Percentiles rank a stretch among this genome's conserved stretches.
These are phyloP conservation scores for Whitmania pigra DNA, from an alignment of 1,140 invertebrate species.

Conservation along the genomic window DNA sequence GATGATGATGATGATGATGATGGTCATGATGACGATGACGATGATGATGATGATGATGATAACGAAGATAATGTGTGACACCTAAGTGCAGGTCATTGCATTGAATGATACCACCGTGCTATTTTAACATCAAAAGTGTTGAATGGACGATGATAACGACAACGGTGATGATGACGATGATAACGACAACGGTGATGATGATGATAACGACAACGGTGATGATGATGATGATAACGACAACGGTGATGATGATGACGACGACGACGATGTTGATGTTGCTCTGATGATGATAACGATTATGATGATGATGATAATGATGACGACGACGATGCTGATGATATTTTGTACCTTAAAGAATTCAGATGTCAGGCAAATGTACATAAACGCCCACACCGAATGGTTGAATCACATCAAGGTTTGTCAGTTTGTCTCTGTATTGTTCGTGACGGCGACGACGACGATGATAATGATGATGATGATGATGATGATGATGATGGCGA, in stretches of 20 bases:
- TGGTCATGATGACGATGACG: neutral
- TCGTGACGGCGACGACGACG: neutral
- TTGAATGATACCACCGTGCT: too few species aligned
- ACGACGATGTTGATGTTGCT: neutral
- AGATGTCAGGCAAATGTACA: slow-evolving; percentile 17
- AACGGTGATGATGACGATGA: neutral
- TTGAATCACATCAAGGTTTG: slow-evolving; percentile 19
- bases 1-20: neutral
- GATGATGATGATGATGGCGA: neutral
- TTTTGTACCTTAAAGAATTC: neutral
- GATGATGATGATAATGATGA: neutral
- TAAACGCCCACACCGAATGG: slow-evolving; percentile 15
- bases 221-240: neutral
- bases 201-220: neutral
- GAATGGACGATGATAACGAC: neutral
- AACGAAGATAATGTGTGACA: neutral
- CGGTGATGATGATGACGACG: neutral
- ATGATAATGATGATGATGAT: neutral
- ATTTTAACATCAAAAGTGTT: too few species aligned
- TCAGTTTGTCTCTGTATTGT: slow-evolving; percentile 1
- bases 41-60: slow-evolving; percentile 7
- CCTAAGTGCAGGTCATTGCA: neutral
- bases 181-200: too few species aligned
- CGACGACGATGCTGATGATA: too few species aligned
- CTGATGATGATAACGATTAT: slow-evolving; percentile 6